A percentile compares a stretch with the other conserved stretches of the same genome.
Conservation (phyloP, 1,140 invertebrate genomes). For the Anastatus disparis region DNA sequence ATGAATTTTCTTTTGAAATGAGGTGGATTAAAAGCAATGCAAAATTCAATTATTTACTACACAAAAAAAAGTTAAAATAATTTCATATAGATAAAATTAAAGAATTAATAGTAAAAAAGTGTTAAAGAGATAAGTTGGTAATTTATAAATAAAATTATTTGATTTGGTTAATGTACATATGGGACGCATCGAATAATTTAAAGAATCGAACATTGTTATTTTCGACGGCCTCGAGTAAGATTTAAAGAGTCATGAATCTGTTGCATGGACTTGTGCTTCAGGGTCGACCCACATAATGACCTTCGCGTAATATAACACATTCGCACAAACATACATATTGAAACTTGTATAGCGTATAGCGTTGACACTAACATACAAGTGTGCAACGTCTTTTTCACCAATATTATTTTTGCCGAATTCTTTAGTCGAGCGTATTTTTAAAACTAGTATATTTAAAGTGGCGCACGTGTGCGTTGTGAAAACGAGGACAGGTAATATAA, state of each 20-base stretch:
- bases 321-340: neutral
- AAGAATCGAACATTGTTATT: conserved; percentile 27
- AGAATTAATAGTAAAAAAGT: too few relatives aligned
- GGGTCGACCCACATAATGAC: conserved; percentile 38
- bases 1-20: too few relatives aligned
- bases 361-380: neutral
- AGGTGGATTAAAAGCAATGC: too few relatives aligned
- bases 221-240: conserved; percentile 16
- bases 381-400: neutral
- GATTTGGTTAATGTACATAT: neutral
- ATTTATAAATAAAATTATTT: too few relatives aligned
- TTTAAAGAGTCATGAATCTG: conserved; percentile 49
- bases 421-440: neutral
- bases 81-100: too few relatives aligned
- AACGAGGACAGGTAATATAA: too few relatives aligned
- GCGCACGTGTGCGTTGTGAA: neutral
- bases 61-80: too few relatives aligned
- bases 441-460: neutral
- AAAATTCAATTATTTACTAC: too few relatives aligned
- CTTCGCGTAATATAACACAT: neutral
- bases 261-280: conserved; percentile 35
- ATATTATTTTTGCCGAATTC: conserved; percentile 3
- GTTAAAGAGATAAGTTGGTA: too few relatives aligned
- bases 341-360: too few relatives aligned
- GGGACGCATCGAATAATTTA: conserved; percentile 7